Conservation (phyloP, 1,140 invertebrate species). For the Palaemon carinicauda region DNA sequence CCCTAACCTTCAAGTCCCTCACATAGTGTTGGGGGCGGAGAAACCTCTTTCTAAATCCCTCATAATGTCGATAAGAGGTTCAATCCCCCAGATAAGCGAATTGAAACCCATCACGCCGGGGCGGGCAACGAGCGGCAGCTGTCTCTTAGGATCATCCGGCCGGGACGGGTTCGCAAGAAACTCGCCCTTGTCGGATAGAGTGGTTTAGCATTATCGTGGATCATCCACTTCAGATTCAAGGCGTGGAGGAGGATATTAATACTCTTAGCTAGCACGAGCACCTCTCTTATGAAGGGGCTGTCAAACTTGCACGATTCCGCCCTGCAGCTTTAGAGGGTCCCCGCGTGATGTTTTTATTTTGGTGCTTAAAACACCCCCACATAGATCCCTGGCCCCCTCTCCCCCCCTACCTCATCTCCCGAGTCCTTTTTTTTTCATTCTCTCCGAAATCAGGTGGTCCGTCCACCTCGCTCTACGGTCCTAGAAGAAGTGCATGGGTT, state of each 20-base stretch:
- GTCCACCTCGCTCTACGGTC: too few relatives aligned
- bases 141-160: background rate
- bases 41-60: slow-evolving; percentile 53
- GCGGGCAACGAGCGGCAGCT: background rate
- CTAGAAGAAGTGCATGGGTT: too few relatives aligned
- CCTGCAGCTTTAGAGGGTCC: background rate
- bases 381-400: background rate
- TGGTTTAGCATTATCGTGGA: background rate
- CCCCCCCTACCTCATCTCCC: background rate
- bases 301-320: slow-evolving; percentile 38
- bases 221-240: slow-evolving; percentile 33
- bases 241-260: slow-evolving; percentile 51
- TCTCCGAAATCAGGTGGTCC: background rate
- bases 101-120: slow-evolving; percentile 20
- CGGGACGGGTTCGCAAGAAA: background rate
- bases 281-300: slow-evolving; percentile 47
- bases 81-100: slow-evolving; percentile 51
- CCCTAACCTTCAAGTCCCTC: slow-evolving; percentile 18
- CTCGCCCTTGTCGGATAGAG: background rate
- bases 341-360: background rate
- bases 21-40: slow-evolving; percentile 51
- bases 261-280: slow-evolving; percentile 49
- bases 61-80: slow-evolving; percentile 55
- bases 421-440: background rate
- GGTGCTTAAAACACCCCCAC: slow-evolving; percentile 29